Evolutionary conservation across 1,140 invertebrate genomes (phyloP).

Genomic region (Spodoptera litura): DNA sequence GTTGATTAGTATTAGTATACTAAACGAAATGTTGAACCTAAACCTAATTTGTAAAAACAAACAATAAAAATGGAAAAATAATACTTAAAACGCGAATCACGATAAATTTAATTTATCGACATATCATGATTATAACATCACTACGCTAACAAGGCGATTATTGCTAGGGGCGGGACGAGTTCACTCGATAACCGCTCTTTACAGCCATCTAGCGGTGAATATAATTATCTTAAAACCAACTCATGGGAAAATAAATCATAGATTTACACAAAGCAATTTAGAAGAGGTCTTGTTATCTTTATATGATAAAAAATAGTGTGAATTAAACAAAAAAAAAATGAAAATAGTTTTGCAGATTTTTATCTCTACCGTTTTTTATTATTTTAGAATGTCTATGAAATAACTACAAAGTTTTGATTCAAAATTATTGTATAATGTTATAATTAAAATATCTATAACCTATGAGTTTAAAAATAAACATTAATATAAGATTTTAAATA

Average conservation of each 20-base stretch:
- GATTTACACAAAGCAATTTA: slow-evolving; percentile 39
- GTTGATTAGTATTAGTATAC: too few species aligned
- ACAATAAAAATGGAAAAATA: too few species aligned
- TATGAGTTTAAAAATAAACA: too few species aligned
- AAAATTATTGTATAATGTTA: too few species aligned
- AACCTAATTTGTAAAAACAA: too few species aligned
- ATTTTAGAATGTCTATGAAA: too few species aligned
- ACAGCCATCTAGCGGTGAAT: slow-evolving; percentile 56
- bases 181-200: slow-evolving; percentile 63
- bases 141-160: slow-evolving; percentile 66
- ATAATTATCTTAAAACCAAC: slow-evolving; percentile 66
- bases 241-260: slow-evolving; percentile 64
- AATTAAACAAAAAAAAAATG: neutral
- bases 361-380: too few species aligned
- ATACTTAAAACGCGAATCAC: too few species aligned
- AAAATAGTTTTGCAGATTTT: neutral
- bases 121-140: slow-evolving; percentile 48
- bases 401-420: too few species aligned
- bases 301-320: neutral
- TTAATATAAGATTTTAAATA: too few species aligned
- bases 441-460: too few species aligned
- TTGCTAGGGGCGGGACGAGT: slow-evolving; percentile 62
- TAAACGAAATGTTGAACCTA: too few species aligned
- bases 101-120: slow-evolving; percentile 50
- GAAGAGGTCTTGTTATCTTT: neutral